phyloP scores from a whole-genome alignment of 2,888 invertebrate genomes.

The Agrilus biguttatus region DNA sequence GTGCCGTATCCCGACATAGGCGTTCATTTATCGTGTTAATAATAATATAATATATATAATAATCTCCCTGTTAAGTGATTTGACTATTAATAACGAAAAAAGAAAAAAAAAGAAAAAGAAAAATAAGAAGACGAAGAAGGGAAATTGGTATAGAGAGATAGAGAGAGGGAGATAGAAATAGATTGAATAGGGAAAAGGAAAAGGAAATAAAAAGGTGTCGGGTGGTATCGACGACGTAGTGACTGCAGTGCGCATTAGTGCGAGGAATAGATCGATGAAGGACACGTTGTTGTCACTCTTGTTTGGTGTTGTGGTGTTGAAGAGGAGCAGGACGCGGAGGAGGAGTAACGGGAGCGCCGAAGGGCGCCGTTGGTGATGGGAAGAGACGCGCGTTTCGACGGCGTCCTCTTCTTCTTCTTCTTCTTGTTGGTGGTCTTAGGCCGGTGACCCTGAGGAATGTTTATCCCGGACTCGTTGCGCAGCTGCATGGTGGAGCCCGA shows the following conservation, averaged over 20 bases:
- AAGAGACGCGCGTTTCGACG: constrained; percentile 24
- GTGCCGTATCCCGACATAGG: no score
- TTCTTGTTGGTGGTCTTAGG: constrained; percentile 3
- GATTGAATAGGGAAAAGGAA: no score
- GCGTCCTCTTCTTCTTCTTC: constrained; percentile 9
- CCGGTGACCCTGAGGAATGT: constrained; percentile 50
- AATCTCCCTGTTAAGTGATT: no score
- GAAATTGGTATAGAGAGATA: no score
- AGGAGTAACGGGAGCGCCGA: constrained; percentile 10
- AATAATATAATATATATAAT: no score
- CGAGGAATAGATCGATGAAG: constrained; percentile 21
- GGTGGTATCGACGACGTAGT: constrained; percentile 7
- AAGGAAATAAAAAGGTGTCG: no score
- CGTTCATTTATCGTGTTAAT: no score
- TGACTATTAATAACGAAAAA: no score
- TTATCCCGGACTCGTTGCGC: constrained; percentile 84
- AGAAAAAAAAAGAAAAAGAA: no score
- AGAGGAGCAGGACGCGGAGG: not conserved
- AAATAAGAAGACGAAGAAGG: no score
- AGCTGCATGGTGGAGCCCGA: constrained; percentile 93
- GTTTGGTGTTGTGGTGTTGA: no score
- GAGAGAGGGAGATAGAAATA: no score
- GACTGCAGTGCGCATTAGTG: constrained; percentile 21
- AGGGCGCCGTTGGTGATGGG: constrained; percentile 24
- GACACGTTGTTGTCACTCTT: constrained; percentile 12